Conservation (phyloP, 2,888 invertebrate genomes). For the Andrena bicolor region DNA sequence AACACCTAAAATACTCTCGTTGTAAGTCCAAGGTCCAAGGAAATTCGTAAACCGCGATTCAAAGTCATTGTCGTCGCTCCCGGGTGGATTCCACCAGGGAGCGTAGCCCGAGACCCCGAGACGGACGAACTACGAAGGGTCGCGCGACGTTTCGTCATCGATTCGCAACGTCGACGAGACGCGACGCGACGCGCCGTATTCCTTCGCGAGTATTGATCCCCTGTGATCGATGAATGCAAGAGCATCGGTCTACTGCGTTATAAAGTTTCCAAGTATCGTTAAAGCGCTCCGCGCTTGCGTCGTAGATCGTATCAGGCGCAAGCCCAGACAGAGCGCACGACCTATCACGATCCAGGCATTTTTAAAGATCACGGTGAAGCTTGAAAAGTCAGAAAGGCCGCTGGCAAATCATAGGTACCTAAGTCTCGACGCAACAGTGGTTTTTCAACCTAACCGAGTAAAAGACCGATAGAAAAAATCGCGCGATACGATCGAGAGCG, state of each 20-base stretch:
- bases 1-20: too few species aligned
- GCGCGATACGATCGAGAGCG: conserved; percentile 43
- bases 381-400: background rate
- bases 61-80: conserved; percentile 52
- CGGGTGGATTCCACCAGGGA: background rate
- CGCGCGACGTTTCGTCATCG: too few species aligned
- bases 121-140: too few species aligned
- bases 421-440: too few species aligned
- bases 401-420: background rate
- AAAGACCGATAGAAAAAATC: background rate
- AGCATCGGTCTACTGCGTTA: background rate
- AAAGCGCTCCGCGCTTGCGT: background rate
- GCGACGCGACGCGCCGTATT: too few species aligned
- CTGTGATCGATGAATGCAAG: background rate
- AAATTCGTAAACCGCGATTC: conserved; percentile 51
- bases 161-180: background rate
- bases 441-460: too few species aligned
- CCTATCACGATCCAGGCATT: background rate
- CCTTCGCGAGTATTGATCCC: too few species aligned
- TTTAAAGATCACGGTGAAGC: background rate
- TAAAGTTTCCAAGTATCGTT: background rate
- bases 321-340: background rate
- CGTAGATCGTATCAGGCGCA: background rate
- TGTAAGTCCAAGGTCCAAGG: background rate
- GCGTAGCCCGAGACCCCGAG: background rate